A percentile compares a stretch with the other conserved stretches of the same genome.
Evolutionary conservation across 2,888 invertebrate genomes (phyloP).

Genomic region (Drosophila mayaguana): DNA sequence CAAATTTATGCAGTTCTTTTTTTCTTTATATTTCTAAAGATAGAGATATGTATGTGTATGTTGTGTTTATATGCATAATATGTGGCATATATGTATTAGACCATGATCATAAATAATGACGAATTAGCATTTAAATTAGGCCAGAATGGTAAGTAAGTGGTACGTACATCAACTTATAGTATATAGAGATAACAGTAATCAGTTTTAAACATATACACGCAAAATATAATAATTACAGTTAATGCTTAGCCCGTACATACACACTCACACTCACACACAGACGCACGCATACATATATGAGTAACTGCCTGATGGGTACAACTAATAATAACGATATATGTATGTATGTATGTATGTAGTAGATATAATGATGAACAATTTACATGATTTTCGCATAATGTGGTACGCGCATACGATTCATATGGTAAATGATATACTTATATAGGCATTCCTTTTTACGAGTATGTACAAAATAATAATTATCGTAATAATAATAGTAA

Average conservation of each 20-base stretch:
- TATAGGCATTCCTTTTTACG: constrained; percentile 38
- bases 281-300: constrained; percentile 24
- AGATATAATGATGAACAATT: constrained; percentile 52
- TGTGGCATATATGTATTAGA: constrained; percentile 21
- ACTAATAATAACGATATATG: constrained; percentile 51
- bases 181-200: constrained; percentile 55
- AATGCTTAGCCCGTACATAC: constrained; percentile 7
- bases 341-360: constrained; percentile 17
- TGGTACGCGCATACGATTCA: constrained; percentile 47
- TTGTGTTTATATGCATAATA: constrained; percentile 9
- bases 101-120: constrained; percentile 43
- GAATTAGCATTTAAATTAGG: constrained; percentile 56
- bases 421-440: constrained; percentile 36
- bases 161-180: constrained; percentile 52
- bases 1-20: constrained; percentile 28
- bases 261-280: not conserved
- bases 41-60: constrained; percentile 16
- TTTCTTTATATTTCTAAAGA: constrained; percentile 56
- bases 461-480: constrained; percentile 41
- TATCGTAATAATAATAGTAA: constrained; percentile 22
- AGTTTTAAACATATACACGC: constrained; percentile 45
- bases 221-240: constrained; percentile 35
- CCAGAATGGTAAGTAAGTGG: constrained; percentile 47
- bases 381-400: constrained; percentile 69
- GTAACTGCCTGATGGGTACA: constrained; percentile 35